Conservation (phyloP, 2,888 invertebrate species). For the Cybosia mesomella region DNA sequence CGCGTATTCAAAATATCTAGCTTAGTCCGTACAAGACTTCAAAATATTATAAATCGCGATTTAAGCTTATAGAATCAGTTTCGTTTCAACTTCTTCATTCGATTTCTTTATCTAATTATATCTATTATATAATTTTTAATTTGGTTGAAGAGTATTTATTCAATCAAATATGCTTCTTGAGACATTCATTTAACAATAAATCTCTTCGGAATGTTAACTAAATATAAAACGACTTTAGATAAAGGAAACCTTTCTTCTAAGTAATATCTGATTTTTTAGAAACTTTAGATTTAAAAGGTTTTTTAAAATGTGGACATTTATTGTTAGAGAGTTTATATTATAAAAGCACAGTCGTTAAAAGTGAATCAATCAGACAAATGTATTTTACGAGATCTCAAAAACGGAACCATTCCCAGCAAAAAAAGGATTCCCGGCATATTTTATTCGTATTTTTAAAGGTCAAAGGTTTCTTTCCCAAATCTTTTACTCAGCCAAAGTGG, state of each 20-base stretch:
- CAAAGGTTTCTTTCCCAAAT: slow-evolving; percentile 6
- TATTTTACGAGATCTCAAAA: slow-evolving; percentile 17
- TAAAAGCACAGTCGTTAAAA: slow-evolving; percentile 25
- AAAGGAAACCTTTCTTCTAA: background rate
- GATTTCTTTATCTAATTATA: too few relatives aligned
- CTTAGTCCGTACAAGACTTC: too few relatives aligned
- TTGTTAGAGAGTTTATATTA: slow-evolving; percentile 13
- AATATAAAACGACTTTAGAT: background rate
- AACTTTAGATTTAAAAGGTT: slow-evolving; percentile 11
- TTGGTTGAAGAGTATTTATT: too few relatives aligned
- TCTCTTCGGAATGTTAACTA: background rate
- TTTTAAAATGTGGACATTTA: slow-evolving; percentile 14
- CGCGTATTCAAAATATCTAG: too few relatives aligned
- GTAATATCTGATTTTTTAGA: background rate
- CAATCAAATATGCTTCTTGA: background rate
- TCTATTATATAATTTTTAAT: too few relatives aligned
- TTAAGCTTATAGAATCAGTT: too few relatives aligned
- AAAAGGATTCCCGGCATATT: background rate
- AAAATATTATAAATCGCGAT: too few relatives aligned
- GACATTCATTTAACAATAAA: background rate
- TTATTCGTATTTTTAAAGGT: slow-evolving; percentile 15
- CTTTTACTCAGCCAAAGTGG: background rate
- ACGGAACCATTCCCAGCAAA: slow-evolving; percentile 3
- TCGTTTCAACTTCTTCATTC: too few relatives aligned
- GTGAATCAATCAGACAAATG: slow-evolving; percentile 31